These are phyloP conservation scores for Drosophila ficusphila DNA, from an alignment of 1,140 invertebrate genomes.

Conservation along the genomic window DNA sequence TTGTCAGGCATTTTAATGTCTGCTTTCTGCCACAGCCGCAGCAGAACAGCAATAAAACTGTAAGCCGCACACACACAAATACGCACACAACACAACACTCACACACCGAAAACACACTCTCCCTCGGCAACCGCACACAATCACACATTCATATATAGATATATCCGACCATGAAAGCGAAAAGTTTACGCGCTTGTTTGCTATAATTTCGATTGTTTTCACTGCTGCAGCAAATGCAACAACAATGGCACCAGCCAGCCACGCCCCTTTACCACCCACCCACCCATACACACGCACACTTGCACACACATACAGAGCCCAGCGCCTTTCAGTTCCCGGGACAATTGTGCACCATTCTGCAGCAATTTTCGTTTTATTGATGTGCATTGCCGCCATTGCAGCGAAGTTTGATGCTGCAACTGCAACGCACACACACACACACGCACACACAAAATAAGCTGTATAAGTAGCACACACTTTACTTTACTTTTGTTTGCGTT, in stretches of 20 bases:
- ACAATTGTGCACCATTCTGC: conserved; percentile 57
- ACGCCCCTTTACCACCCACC: conserved; percentile 8
- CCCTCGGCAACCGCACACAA: conserved; percentile 1
- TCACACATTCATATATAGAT: conserved; percentile 19
- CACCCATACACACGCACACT: conserved; percentile 6
- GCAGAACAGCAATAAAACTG: conserved; percentile 68
- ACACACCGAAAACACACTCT: conserved; percentile 7
- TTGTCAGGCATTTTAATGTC: conserved; percentile 75
- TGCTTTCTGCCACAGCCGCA: conserved; percentile 51
- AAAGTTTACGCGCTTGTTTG: conserved; percentile 81
- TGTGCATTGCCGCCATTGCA: conserved; percentile 46
- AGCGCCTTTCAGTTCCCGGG: conserved; percentile 31
- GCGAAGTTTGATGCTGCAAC: conserved; percentile 56
- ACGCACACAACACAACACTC: conserved; percentile 17
- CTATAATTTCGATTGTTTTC: conserved; percentile 82
- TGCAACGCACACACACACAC: conserved; percentile 19
- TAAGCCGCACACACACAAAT: conserved; percentile 21
- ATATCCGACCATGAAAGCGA: conserved; percentile 63
- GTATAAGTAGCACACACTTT: conserved; percentile 69
- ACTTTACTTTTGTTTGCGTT: conserved; percentile 56
- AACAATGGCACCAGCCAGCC: conserved; percentile 4
- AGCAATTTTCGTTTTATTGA: conserved; percentile 77
- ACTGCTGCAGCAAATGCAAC: conserved; percentile 49
- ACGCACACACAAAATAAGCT: conserved; percentile 52
- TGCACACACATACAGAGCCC: conserved; percentile 25